Evolutionary conservation across 2,797 vertebrate genomes (phyloP).

Genomic region (Urosaurus nigricauda): DNA sequence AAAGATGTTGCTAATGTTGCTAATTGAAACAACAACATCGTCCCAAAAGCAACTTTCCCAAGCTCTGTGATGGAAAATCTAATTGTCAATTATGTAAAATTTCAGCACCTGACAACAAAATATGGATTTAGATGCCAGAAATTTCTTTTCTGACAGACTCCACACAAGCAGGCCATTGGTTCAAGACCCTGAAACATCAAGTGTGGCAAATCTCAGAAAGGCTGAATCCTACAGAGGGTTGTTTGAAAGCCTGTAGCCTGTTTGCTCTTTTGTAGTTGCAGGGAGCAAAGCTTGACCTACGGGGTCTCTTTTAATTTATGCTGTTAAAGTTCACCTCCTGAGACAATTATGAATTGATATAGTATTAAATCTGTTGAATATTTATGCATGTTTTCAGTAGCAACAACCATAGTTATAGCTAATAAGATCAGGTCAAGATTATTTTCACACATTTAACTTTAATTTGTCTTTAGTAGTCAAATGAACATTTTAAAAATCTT

Average conservation of each 20-base stretch:
- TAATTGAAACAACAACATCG: too few species aligned
- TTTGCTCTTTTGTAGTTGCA: background rate
- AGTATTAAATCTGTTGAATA: conserved; percentile 28
- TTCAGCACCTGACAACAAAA: background rate
- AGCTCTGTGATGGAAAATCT: background rate
- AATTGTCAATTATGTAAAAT: background rate
- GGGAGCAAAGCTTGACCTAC: background rate
- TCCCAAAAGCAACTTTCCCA: too few species aligned
- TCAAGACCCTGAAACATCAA: background rate
- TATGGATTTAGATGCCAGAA: background rate
- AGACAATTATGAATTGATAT: conserved; percentile 32
- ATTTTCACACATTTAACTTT: conserved; percentile 63
- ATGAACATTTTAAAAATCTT: conserved; percentile 60
- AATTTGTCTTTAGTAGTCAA: conserved; percentile 65
- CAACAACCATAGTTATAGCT: conserved; percentile 41
- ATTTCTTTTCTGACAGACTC: background rate
- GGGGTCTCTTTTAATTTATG: background rate
- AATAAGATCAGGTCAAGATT: conserved; percentile 65
- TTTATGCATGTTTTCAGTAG: conserved; percentile 35
- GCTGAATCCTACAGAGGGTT: background rate
- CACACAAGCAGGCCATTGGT: background rate
- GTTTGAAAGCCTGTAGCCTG: background rate
- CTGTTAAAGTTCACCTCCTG: conserved; percentile 34
- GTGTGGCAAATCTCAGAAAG: background rate
- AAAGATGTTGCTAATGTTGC: too few species aligned